phyloP scores from a whole-genome alignment of 2,797 vertebrate genomes.

The Spatula clypeata region DNA sequence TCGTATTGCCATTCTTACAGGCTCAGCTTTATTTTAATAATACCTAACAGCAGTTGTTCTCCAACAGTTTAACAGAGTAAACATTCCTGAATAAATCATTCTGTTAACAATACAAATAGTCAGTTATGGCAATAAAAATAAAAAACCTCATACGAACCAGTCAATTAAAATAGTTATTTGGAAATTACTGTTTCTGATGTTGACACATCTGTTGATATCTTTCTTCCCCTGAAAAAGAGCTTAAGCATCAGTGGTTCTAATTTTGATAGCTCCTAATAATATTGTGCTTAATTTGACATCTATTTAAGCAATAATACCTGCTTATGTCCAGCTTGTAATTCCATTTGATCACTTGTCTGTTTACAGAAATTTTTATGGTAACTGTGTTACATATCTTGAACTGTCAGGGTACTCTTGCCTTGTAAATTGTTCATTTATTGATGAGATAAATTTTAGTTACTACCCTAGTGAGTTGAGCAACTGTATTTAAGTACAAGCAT shows the following conservation, averaged over 20 bases:
- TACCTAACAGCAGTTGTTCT: background rate
- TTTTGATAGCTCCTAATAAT: background rate
- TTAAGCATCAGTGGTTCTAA: background rate
- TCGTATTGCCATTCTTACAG: background rate
- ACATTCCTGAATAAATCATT: background rate
- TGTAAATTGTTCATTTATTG: background rate
- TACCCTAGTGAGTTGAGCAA: background rate
- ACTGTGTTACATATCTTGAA: background rate
- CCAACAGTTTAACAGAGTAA: background rate
- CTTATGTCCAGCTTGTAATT: background rate
- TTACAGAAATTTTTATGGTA: background rate
- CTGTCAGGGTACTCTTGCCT: background rate
- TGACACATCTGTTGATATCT: background rate
- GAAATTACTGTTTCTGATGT: background rate
- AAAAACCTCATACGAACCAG: background rate
- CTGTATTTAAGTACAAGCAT: background rate
- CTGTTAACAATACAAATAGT: background rate
- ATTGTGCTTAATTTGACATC: background rate
- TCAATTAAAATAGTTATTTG: constrained; percentile 6
- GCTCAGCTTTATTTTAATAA: background rate
- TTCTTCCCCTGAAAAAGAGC: background rate
- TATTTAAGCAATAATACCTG: background rate
- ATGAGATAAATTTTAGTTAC: background rate
- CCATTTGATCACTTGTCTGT: background rate
- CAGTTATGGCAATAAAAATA: background rate